A percentile compares a stretch with the other conserved stretches of the same genome.
phyloP scores from a whole-genome alignment of 2,888 invertebrate species.

The Uropetala carovei region DNA sequence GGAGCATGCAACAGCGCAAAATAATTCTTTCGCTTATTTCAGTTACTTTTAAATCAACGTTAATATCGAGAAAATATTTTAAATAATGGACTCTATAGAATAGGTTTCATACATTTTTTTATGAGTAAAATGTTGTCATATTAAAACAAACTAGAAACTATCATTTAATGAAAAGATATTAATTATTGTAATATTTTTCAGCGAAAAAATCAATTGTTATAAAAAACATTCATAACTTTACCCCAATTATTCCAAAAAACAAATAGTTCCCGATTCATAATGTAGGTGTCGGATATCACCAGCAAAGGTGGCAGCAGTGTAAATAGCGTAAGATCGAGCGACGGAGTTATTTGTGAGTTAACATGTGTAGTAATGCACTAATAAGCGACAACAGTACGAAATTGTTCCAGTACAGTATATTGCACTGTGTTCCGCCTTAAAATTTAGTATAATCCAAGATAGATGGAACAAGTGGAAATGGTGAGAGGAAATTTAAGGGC shows the following conservation, averaged over 20 bases:
- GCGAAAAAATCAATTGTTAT: neutral
- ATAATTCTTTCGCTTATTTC: constrained; percentile 25
- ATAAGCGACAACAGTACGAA: neutral
- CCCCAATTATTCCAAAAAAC: constrained; percentile 18
- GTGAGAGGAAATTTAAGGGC: neutral
- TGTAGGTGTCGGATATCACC: constrained; percentile 47
- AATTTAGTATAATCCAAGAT: neutral
- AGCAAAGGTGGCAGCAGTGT: constrained; percentile 17
- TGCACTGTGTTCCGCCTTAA: neutral
- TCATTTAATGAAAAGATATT: neutral
- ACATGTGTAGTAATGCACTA: no score
- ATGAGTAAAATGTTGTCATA: neutral
- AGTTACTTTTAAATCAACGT: neutral
- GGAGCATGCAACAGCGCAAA: constrained; percentile 62
- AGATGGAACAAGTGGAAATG: neutral
- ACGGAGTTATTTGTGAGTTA: no score
- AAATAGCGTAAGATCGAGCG: neutral
- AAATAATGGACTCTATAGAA: neutral
- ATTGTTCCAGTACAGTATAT: neutral
- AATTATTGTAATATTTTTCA: neutral
- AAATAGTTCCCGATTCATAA: constrained; percentile 47
- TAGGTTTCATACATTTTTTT: neutral
- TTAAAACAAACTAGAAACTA: neutral
- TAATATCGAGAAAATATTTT: neutral
- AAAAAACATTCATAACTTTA: constrained; percentile 30